Base-by-base conservation (phyloP, 2,888 invertebrate species). In the Eupithecia dodoneata region DNA sequence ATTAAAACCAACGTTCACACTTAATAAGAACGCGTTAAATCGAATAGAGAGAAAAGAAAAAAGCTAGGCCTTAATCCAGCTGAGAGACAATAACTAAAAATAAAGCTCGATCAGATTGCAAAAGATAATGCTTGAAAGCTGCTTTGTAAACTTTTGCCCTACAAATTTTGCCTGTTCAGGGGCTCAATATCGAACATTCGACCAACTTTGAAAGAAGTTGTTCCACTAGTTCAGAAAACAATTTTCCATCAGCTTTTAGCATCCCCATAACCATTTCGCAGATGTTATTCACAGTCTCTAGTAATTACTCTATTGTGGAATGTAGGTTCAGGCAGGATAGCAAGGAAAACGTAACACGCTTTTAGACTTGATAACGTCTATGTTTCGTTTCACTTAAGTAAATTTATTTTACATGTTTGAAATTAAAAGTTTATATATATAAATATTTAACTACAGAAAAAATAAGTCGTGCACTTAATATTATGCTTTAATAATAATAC, bases 351-450 rank as follows among this genome's bases (percentile, higher is more conserved):
- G 74, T 74, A 73, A 73, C 71, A 65, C 9, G 74, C 71, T 75
- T 45, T n/a, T 52, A 66, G 76, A 74, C 80, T 80, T 82, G 71
- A 75, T 70, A 42, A 66, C 76, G 79, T 81, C 75, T 72, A 59
- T 69, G 52, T 71, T 74, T 18, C 63, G 63, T 73, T 30, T 55
- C 42, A 41, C 55, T 42, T 42, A 55, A 55, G 42, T 52, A 15
- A 42, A 55, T 71, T 71, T 55, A 10, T 3, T 10, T 55, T 55
- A 0, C 71, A 71, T 52, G 5, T 71, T 52, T 52, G 15, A 15
- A n/a, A 52, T 52, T n/a, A 52, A 52, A 52, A 45, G 30, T 5
- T 45, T 5, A 52, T 5, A 52, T 52, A 52, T n/a, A 1, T 30
- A 30, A 30, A 30, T 30, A 30, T 30, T 30, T 30, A 30, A 30